Conservation (phyloP, 2,797 vertebrate species). For the Balearica regulorum region DNA sequence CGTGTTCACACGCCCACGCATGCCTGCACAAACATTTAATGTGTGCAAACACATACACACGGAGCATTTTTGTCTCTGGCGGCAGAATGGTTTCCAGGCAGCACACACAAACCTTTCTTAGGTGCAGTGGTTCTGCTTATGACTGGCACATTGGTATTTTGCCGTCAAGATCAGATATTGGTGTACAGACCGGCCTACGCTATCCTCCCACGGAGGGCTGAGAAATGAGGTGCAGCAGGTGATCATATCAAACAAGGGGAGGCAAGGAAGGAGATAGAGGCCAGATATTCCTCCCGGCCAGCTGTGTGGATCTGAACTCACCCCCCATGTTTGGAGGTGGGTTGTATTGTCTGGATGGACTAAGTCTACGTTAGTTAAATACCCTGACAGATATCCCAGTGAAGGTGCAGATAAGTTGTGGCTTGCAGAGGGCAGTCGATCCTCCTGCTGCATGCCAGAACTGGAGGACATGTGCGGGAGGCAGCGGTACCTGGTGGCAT, state of each 20-base stretch:
- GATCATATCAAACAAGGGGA: background rate
- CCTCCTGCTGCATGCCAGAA: background rate
- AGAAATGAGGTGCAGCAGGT: conserved; percentile 10
- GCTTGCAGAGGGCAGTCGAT: background rate
- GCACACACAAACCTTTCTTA: background rate
- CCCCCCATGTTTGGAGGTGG: background rate
- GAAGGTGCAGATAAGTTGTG: background rate
- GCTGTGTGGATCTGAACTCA: background rate
- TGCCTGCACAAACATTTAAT: background rate
- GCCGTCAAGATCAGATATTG: background rate
- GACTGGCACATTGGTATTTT: background rate
- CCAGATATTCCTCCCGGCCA: background rate
- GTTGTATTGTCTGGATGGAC: background rate
- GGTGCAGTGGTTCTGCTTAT: background rate
- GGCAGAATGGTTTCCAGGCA: conserved; percentile 16
- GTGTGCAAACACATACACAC: background rate
- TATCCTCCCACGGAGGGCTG: background rate
- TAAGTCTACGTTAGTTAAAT: background rate
- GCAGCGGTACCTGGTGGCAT: background rate
- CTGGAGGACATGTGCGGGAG: accelerated
- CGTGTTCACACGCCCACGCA: background rate
- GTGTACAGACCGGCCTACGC: background rate
- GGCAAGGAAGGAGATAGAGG: background rate
- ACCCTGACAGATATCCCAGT: background rate
- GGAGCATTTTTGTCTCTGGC: background rate